Percentiles rank a stretch among this genome's conserved stretches.
These are phyloP conservation scores for Marisa cornuarietis DNA, from an alignment of 1,140 invertebrate genomes.

Conservation along the genomic window DNA sequence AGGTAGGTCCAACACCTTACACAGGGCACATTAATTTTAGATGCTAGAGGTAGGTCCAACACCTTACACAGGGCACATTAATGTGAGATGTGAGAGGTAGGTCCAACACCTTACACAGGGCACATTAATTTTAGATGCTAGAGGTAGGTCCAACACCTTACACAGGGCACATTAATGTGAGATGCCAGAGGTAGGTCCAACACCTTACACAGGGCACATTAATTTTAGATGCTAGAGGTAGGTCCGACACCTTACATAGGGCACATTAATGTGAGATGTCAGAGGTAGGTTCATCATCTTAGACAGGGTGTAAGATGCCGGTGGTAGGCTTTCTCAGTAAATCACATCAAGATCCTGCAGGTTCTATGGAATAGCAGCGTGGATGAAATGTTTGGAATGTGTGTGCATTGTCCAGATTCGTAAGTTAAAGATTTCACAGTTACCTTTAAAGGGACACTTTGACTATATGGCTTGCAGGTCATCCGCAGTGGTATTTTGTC, in stretches of 20 bases:
- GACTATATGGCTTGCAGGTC: slow-evolving; percentile 52
- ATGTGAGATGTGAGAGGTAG: slow-evolving; percentile 92
- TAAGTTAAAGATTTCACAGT: no score
- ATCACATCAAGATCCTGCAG: no score
- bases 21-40: slow-evolving; percentile 90
- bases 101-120: slow-evolving; percentile 67
- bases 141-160: slow-evolving; percentile 73
- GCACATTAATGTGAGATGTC: slow-evolving; percentile 94
- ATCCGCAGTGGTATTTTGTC: slow-evolving; percentile 69
- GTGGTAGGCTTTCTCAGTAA: neutral
- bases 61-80: slow-evolving; percentile 76
- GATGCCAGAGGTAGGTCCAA: slow-evolving; percentile 81
- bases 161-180: slow-evolving; percentile 90
- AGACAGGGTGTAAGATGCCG: slow-evolving; percentile 73
- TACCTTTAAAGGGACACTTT: no score
- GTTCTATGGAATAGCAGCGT: no score
- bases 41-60: slow-evolving; percentile 80
- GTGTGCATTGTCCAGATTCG: no score
- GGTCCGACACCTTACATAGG: slow-evolving; percentile 62
- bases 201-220: slow-evolving; percentile 75
- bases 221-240: slow-evolving; percentile 94
- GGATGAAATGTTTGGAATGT: no score
- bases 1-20: slow-evolving; percentile 71
- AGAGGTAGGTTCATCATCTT: slow-evolving; percentile 73
- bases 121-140: slow-evolving; percentile 93